Conservation (phyloP, 2,797 vertebrate species). For the Aphelocoma californica region DNA sequence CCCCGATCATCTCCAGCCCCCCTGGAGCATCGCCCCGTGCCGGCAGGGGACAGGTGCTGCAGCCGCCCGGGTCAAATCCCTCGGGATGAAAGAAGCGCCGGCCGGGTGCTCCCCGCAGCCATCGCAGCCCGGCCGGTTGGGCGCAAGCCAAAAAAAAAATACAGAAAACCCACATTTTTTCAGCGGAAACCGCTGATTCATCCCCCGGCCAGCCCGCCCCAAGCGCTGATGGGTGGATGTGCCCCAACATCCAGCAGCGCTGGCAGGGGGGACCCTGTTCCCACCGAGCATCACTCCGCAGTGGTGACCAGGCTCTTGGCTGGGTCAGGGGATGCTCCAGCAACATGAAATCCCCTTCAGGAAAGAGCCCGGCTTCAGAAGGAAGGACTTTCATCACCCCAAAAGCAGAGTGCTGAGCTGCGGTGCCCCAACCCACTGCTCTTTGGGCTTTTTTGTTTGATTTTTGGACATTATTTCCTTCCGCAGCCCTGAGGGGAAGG, state of each 20-base stretch:
- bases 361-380: not conserved
- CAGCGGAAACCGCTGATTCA: conserved; percentile 46
- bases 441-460: not conserved
- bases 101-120: not conserved
- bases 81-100: not conserved
- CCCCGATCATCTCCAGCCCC: not conserved
- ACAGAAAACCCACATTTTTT: not conserved
- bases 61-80: not conserved
- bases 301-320: not conserved
- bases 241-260: not conserved
- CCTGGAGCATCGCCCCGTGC: not conserved
- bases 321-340: not conserved
- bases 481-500: not conserved
- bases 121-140: not conserved
- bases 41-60: not conserved
- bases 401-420: conserved; percentile 37
- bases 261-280: not conserved
- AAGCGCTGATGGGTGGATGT: not conserved
- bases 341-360: not conserved
- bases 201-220: not conserved
- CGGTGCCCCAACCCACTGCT: not conserved
- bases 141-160: not conserved
- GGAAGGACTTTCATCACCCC: not conserved
- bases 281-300: fast-evolving
- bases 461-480: not conserved